Evolutionary conservation across 2,888 invertebrate genomes (phyloP).

Genomic region (Caenorhabditis sinica): DNA sequence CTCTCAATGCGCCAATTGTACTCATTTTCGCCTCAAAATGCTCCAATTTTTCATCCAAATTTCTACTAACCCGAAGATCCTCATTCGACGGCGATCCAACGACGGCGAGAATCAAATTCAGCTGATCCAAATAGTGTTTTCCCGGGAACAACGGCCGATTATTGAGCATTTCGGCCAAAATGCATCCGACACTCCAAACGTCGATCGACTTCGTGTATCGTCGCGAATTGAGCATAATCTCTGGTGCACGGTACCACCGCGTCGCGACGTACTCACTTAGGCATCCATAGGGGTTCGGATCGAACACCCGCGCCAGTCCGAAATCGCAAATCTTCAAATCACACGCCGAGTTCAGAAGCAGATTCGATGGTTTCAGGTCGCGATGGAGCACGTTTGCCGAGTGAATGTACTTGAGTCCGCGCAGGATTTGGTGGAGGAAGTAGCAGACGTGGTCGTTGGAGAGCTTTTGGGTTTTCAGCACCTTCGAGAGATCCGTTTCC

Average conservation of each 20-base stretch:
- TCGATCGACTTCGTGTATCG: slow-evolving; percentile 87
- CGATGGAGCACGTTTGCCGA: slow-evolving; percentile 99
- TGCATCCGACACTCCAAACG: slow-evolving; percentile 99
- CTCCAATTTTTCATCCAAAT: no score
- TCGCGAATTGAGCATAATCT: slow-evolving; percentile 99
- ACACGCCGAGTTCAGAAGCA: slow-evolving; percentile 98
- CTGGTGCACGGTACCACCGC: slow-evolving; percentile 97
- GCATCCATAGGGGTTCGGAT: slow-evolving; percentile 99
- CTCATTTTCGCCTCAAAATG: no score
- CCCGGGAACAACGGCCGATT: slow-evolving; percentile 99
- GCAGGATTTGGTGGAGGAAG: slow-evolving; percentile 97
- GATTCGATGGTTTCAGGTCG: slow-evolving; percentile 98
- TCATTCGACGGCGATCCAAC: slow-evolving; percentile 97
- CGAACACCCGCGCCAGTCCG: slow-evolving; percentile 97
- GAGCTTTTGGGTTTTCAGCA: slow-evolving; percentile 98
- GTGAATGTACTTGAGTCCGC: slow-evolving; percentile 99
- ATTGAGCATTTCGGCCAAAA: slow-evolving; percentile 98
- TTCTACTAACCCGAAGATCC: slow-evolving; percentile 86
- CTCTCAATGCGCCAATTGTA: no score
- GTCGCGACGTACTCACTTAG: slow-evolving; percentile 99
- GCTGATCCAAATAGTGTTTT: slow-evolving; percentile 98
- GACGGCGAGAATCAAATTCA: slow-evolving; percentile 98
- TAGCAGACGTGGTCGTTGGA: slow-evolving; percentile 99
- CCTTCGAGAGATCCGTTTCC: slow-evolving; percentile 99
- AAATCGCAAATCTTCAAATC: slow-evolving; percentile 99